These are phyloP conservation scores for Phyllopteryx taeniolatus DNA, from an alignment of 2,113 vertebrate species.

Conservation along the genomic window DNA sequence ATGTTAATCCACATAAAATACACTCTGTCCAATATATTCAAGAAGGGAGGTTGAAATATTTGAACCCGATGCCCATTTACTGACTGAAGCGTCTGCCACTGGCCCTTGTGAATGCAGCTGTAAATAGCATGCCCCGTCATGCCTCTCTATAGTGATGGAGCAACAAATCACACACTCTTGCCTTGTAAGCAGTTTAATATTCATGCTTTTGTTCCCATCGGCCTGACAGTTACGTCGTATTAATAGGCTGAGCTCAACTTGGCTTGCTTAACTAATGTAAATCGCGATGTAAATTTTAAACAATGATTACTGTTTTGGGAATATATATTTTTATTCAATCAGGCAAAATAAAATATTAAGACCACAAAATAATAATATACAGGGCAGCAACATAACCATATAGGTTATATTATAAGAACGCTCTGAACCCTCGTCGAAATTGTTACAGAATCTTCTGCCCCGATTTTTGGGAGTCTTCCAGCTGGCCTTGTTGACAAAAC, in stretches of 20 bases:
- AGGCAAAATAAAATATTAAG: no score
- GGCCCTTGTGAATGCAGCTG: constrained; percentile 32
- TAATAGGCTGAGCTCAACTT: not conserved
- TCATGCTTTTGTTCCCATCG: constrained; percentile 28
- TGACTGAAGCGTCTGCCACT: constrained; percentile 40
- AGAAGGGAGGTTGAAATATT: constrained; percentile 11
- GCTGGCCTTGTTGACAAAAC: constrained; percentile 67
- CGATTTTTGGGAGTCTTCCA: constrained; percentile 44
- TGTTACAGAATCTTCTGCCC: not conserved
- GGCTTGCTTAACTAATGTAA: not conserved
- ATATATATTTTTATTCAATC: not conserved
- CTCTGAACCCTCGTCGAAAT: not conserved
- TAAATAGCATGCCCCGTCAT: constrained; percentile 56
- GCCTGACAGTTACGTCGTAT: not conserved
- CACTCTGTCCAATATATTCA: no score
- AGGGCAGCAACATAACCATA: not conserved
- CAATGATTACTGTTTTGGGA: not conserved
- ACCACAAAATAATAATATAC: not conserved
- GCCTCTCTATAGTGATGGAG: constrained; percentile 19
- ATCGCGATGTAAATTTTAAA: not conserved
- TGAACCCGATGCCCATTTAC: constrained; percentile 13
- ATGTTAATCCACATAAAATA: not conserved
- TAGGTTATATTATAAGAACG: not conserved
- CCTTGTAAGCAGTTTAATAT: constrained; percentile 18
- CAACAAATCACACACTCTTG: constrained; percentile 15